Base-by-base conservation (phyloP, 2,113 vertebrate species). In the Balaenoptera acutorostrata region DNA sequence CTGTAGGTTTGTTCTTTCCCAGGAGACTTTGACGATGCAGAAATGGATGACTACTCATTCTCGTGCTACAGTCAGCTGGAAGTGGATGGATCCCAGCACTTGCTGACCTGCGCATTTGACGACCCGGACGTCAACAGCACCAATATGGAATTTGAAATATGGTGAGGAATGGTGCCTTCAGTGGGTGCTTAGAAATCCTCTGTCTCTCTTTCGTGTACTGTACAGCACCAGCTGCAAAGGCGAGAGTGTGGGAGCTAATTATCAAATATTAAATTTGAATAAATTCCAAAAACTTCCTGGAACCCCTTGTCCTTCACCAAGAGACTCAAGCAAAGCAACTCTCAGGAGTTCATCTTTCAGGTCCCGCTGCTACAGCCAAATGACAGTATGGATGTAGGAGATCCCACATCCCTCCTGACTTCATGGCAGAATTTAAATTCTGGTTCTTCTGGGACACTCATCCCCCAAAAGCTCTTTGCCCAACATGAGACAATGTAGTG, bases 51-150 rank as follows among this genome's bases (percentile, higher is more conserved):
- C 75, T 97, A 97, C 63, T 97, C 98, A 2, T 98, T 99, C 27
- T 90, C 98, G 3, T 99, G 99, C 94, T 98, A 98, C 69, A 98
- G 98, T 87, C 99, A 98, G 92, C 52, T 98, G 87, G 97, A 97
- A 64, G 96, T 98, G 52, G 29, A 81, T 5, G 89, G 97, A 23
- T 66, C 55, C 33, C 89, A 97, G 5, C 98, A 98, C 94, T 96
- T 96, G 14, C 88, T 99, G 85, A 98, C 96, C 39, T 99, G 99
- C 96, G 93, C 94, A 71, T 98, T 98, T 66, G 98, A 98, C 0
- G 97, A 98, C 52, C 36, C 92, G 7, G 86, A 97, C 23, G 14
- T 96, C 97, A 98, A 98, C 59, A 98, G 96, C 86, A 98, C 97
- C 83, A 96, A 97, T 59, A 94, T 98, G 75, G 88, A 74, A 29